Evolutionary conservation across 2,113 vertebrate species (phyloP), one percentile per base, ranked within the genome.

Genomic region (Herpetotheres cachinnans): DNA sequence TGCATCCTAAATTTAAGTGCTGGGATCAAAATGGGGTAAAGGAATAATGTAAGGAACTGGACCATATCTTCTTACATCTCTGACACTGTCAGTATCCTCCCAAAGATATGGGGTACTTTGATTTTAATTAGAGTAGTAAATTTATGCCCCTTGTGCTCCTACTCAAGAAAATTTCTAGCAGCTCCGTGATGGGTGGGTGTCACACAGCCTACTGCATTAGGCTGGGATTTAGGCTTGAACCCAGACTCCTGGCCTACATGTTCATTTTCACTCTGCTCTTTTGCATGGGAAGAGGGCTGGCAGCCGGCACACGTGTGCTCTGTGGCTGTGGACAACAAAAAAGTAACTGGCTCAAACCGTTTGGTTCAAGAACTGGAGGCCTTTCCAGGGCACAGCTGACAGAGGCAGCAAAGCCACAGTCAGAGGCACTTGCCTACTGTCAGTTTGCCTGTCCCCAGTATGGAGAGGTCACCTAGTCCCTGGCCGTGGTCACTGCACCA

Each of bases 1-100:
- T 82, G 32, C 85, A 94, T 82, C 89, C 95, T 97, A 94, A 96
- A 96, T 95, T 94, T 88, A 97, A 91, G 59, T 69, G 34, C 72
- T 85, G 66, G 27, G 42, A 84, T 92, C 32, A 49, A 71, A 77
- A 26, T 21, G 11, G 27, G 17, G 19, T 50, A 78, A 71, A 84
- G 65, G 6, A 93, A 72, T 38, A 1, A 29, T 42, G 20, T 29
- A 69, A 76, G 47, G 63, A 66, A 46, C 5, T 14, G 25, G 9
- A 62, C 18, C 5, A 1, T 55, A 42, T 36, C 24, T 86, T 89
- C 47, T 42, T 63, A 71, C 12, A 38, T 7, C 36, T 79, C 30
- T 79, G 49, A 76, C 13, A 72, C 16, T 1, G 3, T 26, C 44
- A 71, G 24, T 25, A 27, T 66, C 20, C 47, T 79, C 66, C 20